Percentiles rank a stretch among this genome's conserved stretches.
phyloP scores from a whole-genome alignment of 2,113 vertebrate genomes.

The sheep (Ovis aries) region DNA sequence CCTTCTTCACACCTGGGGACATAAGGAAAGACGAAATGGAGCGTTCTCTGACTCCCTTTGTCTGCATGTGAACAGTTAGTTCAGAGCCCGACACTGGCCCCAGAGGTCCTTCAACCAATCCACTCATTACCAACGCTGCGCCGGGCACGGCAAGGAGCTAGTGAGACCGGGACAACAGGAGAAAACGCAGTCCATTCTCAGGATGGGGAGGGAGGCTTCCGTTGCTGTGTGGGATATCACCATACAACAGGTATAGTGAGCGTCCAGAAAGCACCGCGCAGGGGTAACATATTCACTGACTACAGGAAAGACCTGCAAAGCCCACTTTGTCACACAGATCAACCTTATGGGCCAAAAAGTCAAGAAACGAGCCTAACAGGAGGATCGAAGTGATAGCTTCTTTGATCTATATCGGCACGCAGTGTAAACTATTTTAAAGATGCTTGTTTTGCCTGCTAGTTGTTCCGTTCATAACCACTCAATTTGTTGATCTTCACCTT shows the following conservation, averaged over 20 bases:
- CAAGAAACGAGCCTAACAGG: not conserved
- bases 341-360: not conserved
- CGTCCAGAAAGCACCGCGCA: not conserved
- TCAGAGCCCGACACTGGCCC: not conserved
- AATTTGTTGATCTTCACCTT: slow-evolving; percentile 16
- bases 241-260: not conserved
- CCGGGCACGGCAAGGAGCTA: rapidly evolving
- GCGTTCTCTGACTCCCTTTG: not conserved
- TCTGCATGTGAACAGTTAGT: not conserved
- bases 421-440: not conserved
- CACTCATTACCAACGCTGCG: rapidly evolving
- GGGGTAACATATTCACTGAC: not conserved
- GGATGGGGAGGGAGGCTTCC: not conserved
- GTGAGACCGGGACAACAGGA: rapidly evolving
- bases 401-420: not conserved
- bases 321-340: not conserved
- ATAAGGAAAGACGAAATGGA: not conserved
- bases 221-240: not conserved
- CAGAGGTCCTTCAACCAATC: rapidly evolving
- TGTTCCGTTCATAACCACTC: not conserved
- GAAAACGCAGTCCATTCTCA: rapidly evolving
- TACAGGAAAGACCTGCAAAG: not conserved
- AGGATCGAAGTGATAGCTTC: not conserved
- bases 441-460: not conserved
- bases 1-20: too few relatives aligned